phyloP scores from a whole-genome alignment of 1,140 invertebrate genomes.

The Stegodyphus dumicola region DNA sequence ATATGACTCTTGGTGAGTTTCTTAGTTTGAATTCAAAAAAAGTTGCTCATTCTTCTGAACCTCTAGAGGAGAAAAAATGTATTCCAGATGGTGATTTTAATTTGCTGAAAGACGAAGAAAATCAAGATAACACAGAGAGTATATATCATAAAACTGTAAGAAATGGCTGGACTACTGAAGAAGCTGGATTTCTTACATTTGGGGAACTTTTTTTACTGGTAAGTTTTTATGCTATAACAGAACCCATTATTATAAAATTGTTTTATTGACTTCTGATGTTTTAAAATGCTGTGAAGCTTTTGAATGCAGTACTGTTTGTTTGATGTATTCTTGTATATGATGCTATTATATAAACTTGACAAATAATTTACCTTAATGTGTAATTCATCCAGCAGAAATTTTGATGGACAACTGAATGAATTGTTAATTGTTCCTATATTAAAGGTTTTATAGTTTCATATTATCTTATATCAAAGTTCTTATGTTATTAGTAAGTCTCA shows the following conservation, averaged over 20 bases:
- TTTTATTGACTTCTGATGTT: constrained; percentile 18
- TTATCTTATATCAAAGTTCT: no score
- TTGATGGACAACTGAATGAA: no score
- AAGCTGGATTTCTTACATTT: constrained; percentile 81
- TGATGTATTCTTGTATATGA: neutral
- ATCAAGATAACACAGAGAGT: constrained; percentile 9
- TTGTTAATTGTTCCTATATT: no score
- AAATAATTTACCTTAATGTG: no score
- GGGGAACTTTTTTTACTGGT: constrained; percentile 92
- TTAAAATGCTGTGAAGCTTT: constrained; percentile 13
- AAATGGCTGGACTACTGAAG: constrained; percentile 81
- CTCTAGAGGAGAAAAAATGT: constrained; percentile 9
- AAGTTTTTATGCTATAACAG: constrained; percentile 50
- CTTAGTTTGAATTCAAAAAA: constrained; percentile 2
- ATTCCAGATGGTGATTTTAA: neutral
- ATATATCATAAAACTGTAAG: constrained; percentile 69
- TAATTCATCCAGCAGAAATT: no score
- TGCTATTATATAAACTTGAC: no score
- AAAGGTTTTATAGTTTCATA: no score
- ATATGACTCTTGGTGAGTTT: constrained; percentile 27
- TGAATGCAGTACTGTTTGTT: constrained; percentile 36
- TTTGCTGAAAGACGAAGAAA: neutral
- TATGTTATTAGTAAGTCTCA: no score
- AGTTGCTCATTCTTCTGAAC: constrained; percentile 5
- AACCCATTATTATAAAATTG: constrained; percentile 24